Percentiles rank a stretch among this genome's conserved stretches.
phyloP scores from a whole-genome alignment of 2,888 invertebrate genomes.

The Xylota segnis region DNA sequence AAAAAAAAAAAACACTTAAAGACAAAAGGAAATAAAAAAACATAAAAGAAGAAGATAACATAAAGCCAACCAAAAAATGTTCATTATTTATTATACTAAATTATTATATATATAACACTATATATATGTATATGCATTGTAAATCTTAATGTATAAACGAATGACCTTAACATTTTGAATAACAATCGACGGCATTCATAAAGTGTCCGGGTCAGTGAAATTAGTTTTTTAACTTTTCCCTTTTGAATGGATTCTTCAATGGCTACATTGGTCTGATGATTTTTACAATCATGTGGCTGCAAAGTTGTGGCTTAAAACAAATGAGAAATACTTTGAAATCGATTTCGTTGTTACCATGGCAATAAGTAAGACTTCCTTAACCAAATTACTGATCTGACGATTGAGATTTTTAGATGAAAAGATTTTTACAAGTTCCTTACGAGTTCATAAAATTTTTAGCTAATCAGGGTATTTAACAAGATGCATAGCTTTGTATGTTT shows the following conservation, averaged over 20 bases:
- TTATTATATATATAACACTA: constrained; percentile 50
- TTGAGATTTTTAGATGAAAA: no score
- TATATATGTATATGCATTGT: constrained; percentile 70
- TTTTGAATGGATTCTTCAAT: neutral
- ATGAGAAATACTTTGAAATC: no score
- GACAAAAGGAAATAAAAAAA: constrained; percentile 44
- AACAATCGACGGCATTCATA: constrained; percentile 21
- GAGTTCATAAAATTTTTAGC: no score
- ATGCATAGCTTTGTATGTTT: no score
- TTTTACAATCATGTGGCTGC: neutral
- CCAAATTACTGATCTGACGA: no score
- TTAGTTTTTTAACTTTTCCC: neutral
- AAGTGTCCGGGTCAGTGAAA: constrained; percentile 10
- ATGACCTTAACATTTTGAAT: constrained; percentile 22
- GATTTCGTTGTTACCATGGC: no score
- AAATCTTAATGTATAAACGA: constrained; percentile 79
- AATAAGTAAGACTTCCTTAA: no score
- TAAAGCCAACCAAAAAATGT: constrained; percentile 71
- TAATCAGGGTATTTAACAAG: no score
- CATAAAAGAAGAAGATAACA: constrained; percentile 25
- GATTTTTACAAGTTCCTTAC: no score
- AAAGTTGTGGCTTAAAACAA: neutral
- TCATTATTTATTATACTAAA: constrained; percentile 68
- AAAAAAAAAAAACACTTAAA: constrained; percentile 45
- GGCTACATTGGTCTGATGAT: neutral